These are phyloP conservation scores for Dasysyrphus tricinctus DNA, from an alignment of 2,888 invertebrate species.

Conservation along the genomic window DNA sequence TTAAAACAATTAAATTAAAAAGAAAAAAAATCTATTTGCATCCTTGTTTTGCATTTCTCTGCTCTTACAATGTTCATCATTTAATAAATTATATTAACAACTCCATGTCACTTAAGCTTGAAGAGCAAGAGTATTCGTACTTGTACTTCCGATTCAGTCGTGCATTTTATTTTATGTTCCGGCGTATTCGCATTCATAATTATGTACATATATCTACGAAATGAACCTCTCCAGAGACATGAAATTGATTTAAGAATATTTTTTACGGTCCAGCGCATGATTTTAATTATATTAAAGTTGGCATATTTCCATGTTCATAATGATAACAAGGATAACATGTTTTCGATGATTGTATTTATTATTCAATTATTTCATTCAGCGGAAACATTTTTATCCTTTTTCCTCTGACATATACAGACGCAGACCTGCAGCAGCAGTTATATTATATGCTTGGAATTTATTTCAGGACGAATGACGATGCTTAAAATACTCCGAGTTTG, in stretches of 20 bases:
- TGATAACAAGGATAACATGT: constrained; percentile 67
- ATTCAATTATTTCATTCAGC: constrained; percentile 55
- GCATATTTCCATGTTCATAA: constrained; percentile 69
- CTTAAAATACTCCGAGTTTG: constrained; percentile 19
- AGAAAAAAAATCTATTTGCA: not conserved
- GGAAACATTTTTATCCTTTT: constrained; percentile 35
- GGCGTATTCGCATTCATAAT: not conserved
- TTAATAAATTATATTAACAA: constrained; percentile 1
- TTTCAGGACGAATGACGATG: constrained; percentile 11
- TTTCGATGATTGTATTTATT: constrained; percentile 70
- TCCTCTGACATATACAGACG: not conserved
- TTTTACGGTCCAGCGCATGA: constrained; percentile 67
- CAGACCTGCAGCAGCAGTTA: not conserved
- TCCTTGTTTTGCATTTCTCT: not conserved
- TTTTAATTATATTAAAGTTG: constrained; percentile 73
- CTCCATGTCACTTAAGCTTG: not conserved
- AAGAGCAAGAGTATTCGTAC: not conserved
- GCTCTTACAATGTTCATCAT: not conserved
- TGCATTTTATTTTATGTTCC: not conserved
- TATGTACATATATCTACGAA: no score
- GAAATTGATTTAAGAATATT: constrained; percentile 67
- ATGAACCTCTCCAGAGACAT: not conserved
- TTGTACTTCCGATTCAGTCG: not conserved
- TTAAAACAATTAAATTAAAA: no score
- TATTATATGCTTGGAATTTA: not conserved